A percentile compares a stretch with the other conserved stretches of the same genome.
Evolutionary conservation across 2,888 invertebrate genomes (phyloP).

Genomic region (Augochlorella aurata): DNA sequence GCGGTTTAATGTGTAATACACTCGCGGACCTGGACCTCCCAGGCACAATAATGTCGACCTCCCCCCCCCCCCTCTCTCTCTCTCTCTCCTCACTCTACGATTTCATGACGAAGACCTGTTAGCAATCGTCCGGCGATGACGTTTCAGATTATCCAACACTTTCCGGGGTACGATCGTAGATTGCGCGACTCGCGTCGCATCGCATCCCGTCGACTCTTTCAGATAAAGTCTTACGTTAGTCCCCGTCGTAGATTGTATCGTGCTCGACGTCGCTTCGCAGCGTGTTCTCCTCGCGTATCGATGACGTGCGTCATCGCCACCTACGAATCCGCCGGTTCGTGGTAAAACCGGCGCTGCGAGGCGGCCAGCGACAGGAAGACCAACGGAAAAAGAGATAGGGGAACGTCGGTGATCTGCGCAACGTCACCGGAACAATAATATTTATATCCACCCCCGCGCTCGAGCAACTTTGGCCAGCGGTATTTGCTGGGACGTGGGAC

Average conservation of each 20-base stretch:
- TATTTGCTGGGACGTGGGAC: conserved; percentile 42
- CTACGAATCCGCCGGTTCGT: conserved; percentile 27
- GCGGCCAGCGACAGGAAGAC: not conserved
- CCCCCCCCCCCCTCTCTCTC: not conserved
- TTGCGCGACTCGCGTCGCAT: conserved; percentile 12
- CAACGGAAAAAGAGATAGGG: not conserved
- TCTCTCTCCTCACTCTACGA: not conserved
- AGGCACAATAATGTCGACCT: conserved; percentile 19
- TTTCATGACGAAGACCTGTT: conserved; percentile 40
- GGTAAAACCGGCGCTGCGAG: conserved; percentile 25
- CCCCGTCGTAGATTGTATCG: conserved; percentile 36
- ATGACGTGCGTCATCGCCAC: conserved; percentile 47
- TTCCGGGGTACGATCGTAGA: conserved; percentile 32
- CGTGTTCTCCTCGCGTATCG: conserved; percentile 33
- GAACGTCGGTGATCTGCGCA: conserved; percentile 47
- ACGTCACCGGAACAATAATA: conserved; percentile 52
- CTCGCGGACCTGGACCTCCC: not conserved
- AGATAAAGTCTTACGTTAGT: conserved; percentile 29
- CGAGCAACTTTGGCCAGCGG: conserved; percentile 22
- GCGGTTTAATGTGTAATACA: not conserved
- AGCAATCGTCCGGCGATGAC: conserved; percentile 24
- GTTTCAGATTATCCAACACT: conserved; percentile 39
- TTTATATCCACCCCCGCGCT: conserved; percentile 43
- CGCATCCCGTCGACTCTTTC: not conserved
- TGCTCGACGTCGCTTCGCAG: conserved; percentile 35